These are phyloP conservation scores for Malurus cyaneus DNA, from an alignment of 2,113 vertebrate species.

Conservation along the genomic window DNA sequence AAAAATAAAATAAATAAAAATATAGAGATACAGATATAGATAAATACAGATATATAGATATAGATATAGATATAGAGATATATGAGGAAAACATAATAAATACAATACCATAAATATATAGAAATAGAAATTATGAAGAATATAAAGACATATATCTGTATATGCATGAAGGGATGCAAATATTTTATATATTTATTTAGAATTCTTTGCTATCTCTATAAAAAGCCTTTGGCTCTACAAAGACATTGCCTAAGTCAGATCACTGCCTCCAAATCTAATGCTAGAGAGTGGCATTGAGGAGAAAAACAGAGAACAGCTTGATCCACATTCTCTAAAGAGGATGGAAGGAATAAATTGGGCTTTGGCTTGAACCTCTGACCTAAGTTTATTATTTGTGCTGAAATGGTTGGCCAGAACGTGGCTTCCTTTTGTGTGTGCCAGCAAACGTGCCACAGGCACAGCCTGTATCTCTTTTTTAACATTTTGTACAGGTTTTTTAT, in stretches of 20 bases:
- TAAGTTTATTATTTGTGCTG: background rate
- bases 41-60: no score
- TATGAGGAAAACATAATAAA: background rate
- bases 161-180: rapidly evolving
- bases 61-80: no score
- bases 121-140: background rate
- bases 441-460: background rate
- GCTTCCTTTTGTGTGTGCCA: background rate
- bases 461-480: rapidly evolving
- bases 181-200: background rate
- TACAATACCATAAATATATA: no score
- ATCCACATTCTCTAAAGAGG: background rate
- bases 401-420: background rate
- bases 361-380: background rate
- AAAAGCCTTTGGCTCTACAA: background rate
- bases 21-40: no score
- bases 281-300: background rate
- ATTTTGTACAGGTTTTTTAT: background rate
- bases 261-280: background rate
- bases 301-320: background rate
- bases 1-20: no score
- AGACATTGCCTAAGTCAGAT: background rate
- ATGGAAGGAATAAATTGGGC: background rate
- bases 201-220: background rate
- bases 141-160: rapidly evolving